Evolutionary conservation across 2,888 invertebrate species (phyloP).

Genomic region (Linnaemya tessellans): DNA sequence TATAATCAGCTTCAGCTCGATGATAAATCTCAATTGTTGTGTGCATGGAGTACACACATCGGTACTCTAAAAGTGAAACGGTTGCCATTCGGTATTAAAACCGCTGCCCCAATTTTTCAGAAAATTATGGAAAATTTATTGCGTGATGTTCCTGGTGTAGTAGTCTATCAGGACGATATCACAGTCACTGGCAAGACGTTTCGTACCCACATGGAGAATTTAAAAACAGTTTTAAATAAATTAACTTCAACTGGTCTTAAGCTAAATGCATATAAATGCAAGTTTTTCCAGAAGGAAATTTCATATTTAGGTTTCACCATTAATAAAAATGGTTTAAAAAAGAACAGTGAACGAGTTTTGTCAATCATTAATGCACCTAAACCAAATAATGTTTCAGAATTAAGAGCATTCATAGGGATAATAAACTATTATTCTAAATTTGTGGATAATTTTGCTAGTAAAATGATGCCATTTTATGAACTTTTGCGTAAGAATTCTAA

Average conservation of each 20-base stretch:
- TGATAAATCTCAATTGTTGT: neutral
- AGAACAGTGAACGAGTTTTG: neutral
- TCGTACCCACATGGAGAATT: conserved; percentile 13
- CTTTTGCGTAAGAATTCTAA: conserved; percentile 28
- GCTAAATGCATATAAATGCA: conserved; percentile 32
- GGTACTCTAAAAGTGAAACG: no score
- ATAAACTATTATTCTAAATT: conserved; percentile 30
- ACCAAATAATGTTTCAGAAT: conserved; percentile 14
- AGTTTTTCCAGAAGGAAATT: conserved; percentile 44
- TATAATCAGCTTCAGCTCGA: conserved; percentile 17
- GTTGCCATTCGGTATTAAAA: neutral
- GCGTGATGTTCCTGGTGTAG: conserved; percentile 43
- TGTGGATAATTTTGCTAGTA: conserved; percentile 7
- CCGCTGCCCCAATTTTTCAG: conserved; percentile 40
- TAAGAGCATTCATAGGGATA: conserved; percentile 15
- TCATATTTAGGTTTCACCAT: conserved; percentile 10
- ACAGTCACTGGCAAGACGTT: conserved; percentile 16
- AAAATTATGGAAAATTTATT: conserved; percentile 65
- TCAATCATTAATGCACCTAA: conserved; percentile 9
- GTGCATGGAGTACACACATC: no score
- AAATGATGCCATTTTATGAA: conserved; percentile 21
- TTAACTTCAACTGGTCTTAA: conserved; percentile 55
- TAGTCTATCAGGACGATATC: conserved; percentile 26
- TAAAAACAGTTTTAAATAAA: conserved; percentile 62
- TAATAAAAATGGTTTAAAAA: conserved; percentile 24